phyloP scores from a whole-genome alignment of 2,797 vertebrate species.

The Periophthalmus magnuspinnatus region DNA sequence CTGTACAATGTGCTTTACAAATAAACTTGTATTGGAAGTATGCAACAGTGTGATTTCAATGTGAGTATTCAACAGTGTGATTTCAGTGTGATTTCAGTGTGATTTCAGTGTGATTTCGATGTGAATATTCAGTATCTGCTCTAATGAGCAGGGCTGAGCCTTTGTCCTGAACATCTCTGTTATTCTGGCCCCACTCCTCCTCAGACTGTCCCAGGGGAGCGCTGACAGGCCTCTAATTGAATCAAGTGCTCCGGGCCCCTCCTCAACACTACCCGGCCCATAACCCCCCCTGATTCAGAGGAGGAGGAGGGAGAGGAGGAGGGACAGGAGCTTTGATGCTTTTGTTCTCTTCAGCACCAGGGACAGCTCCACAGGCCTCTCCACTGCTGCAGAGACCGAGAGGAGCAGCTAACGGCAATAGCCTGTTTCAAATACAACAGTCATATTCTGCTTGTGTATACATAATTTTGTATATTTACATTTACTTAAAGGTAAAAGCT shows the following conservation, averaged over 20 bases:
- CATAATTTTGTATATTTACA: not conserved
- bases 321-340: slow-evolving; percentile 64
- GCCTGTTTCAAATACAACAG: slow-evolving; percentile 13
- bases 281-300: no score
- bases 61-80: no score
- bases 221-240: slow-evolving; percentile 90
- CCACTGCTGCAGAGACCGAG: slow-evolving; percentile 31
- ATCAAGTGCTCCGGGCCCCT: slow-evolving; percentile 82
- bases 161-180: slow-evolving; percentile 83
- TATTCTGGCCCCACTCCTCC: slow-evolving; percentile 74
- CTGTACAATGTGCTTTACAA: no score
- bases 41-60: no score
- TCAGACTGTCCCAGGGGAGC: slow-evolving; percentile 80
- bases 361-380: slow-evolving; percentile 66
- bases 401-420: slow-evolving; percentile 19
- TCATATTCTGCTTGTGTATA: not conserved
- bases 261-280: slow-evolving; percentile 50
- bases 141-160: slow-evolving; percentile 82
- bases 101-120: not conserved
- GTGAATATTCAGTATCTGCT: slow-evolving; percentile 25
- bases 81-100: no score
- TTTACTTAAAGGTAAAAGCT: not conserved
- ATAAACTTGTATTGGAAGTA: not conserved
- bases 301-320: no score
- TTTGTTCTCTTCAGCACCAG: slow-evolving; percentile 72